Percentiles rank a stretch among this genome's conserved stretches.
Conservation (phyloP, 2,888 invertebrate species). For the Hermaeophaga mercurialis region DNA sequence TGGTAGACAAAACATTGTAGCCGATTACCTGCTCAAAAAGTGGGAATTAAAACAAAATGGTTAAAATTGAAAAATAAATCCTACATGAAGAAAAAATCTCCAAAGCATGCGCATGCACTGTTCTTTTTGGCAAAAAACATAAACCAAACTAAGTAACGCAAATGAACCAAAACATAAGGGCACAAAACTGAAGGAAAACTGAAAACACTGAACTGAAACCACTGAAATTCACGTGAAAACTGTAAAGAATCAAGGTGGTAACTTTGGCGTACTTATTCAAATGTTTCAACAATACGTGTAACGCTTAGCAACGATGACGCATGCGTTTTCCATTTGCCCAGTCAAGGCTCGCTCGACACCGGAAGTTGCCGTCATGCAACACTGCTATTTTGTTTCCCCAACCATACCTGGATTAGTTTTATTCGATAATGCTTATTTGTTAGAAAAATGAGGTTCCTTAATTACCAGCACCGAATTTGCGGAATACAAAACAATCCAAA, state of each 20-base stretch:
- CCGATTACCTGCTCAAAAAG: constrained; percentile 16
- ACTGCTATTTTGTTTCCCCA: constrained; percentile 54
- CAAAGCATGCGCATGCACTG: constrained; percentile 31
- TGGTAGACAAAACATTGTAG: background rate
- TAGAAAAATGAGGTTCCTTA: constrained; percentile 30
- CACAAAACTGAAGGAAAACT: constrained; percentile 32
- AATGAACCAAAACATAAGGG: constrained; percentile 28
- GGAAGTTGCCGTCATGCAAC: constrained; percentile 57
- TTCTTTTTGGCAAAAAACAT: constrained; percentile 19
- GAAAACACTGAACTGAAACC: constrained; percentile 52
- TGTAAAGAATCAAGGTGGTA: constrained; percentile 53
- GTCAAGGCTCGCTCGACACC: constrained; percentile 54
- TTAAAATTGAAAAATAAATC: constrained; percentile 3
- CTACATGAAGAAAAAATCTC: constrained; percentile 14
- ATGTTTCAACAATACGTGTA: constrained; percentile 56
- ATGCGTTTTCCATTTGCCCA: constrained; percentile 49
- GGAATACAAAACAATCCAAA: background rate
- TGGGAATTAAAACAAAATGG: constrained; percentile 10
- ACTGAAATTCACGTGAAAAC: constrained; percentile 57
- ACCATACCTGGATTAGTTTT: constrained; percentile 51
- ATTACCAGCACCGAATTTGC: constrained; percentile 20
- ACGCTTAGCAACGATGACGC: constrained; percentile 55
- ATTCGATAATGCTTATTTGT: constrained; percentile 41
- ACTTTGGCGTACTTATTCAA: constrained; percentile 56
- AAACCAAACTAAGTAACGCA: constrained; percentile 27